Conservation (phyloP, 2,888 invertebrate species). For the Xestia rhomboidea region DNA sequence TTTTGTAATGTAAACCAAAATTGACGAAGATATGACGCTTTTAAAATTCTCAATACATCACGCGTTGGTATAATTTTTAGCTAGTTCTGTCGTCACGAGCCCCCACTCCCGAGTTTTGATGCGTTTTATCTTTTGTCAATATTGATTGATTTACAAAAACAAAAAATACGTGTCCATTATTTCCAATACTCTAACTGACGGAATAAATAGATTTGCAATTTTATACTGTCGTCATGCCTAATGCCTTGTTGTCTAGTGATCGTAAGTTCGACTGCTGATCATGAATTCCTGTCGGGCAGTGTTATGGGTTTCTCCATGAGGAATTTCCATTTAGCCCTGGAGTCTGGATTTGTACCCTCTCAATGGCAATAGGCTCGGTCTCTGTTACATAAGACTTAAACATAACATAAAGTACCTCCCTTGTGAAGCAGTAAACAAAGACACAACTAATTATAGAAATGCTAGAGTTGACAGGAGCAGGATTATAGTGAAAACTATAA, state of each 20-base stretch:
- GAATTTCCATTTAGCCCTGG: background rate
- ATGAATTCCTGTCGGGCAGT: background rate
- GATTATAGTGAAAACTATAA: constrained; percentile 66
- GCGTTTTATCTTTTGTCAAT: too few relatives aligned
- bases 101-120: too few relatives aligned
- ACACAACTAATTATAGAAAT: constrained; percentile 19
- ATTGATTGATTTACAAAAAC: too few relatives aligned
- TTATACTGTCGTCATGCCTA: too few relatives aligned
- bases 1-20: too few relatives aligned
- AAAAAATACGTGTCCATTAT: too few relatives aligned
- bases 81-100: too few relatives aligned
- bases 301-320: background rate
- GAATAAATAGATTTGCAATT: too few relatives aligned
- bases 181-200: too few relatives aligned
- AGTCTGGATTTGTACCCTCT: background rate
- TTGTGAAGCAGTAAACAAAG: constrained; percentile 10
- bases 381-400: background rate
- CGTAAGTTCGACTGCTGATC: background rate
- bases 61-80: too few relatives aligned
- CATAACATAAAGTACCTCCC: background rate
- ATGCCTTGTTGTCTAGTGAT: background rate
- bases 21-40: too few relatives aligned
- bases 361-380: background rate
- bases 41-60: too few relatives aligned
- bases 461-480: background rate